A percentile compares a stretch with the other conserved stretches of the same genome.
phyloP scores from a whole-genome alignment of 2,113 vertebrate species.

The Carollia perspicillata region DNA sequence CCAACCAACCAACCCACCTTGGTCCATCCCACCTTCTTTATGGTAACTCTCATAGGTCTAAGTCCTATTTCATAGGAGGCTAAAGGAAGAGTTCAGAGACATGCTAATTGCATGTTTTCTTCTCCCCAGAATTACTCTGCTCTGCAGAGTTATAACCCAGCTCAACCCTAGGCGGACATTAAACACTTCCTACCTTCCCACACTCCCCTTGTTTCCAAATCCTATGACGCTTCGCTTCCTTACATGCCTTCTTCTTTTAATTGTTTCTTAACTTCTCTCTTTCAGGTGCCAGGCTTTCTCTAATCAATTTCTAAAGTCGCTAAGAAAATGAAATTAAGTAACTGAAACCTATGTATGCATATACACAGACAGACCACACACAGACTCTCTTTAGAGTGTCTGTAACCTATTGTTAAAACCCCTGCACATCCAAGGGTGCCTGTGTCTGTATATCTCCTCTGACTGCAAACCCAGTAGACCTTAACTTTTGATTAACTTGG shows the following conservation, averaged over 20 bases:
- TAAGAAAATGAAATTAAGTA: neutral
- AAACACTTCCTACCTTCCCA: neutral
- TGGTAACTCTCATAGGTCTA: neutral
- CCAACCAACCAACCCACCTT: neutral
- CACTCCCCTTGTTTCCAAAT: neutral
- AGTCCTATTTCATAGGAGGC: neutral
- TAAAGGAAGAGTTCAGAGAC: neutral
- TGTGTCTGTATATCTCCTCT: neutral
- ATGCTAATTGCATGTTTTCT: neutral
- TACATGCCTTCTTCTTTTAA: neutral
- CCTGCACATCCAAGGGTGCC: neutral
- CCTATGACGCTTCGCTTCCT: neutral
- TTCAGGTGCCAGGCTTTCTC: neutral
- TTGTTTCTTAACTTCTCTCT: neutral
- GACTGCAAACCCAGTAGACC: neutral
- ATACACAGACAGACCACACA: neutral
- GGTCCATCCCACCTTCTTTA: neutral
- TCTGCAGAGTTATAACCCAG: neutral
- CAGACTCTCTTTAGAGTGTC: neutral
- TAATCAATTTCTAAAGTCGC: neutral
- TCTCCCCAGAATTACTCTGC: neutral
- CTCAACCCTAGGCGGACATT: neutral
- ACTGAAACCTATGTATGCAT: neutral
- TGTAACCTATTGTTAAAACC: neutral
- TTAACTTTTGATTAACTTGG: conserved; percentile 46